Conservation (phyloP, 2,888 invertebrate genomes). For the Baccha elongata region DNA sequence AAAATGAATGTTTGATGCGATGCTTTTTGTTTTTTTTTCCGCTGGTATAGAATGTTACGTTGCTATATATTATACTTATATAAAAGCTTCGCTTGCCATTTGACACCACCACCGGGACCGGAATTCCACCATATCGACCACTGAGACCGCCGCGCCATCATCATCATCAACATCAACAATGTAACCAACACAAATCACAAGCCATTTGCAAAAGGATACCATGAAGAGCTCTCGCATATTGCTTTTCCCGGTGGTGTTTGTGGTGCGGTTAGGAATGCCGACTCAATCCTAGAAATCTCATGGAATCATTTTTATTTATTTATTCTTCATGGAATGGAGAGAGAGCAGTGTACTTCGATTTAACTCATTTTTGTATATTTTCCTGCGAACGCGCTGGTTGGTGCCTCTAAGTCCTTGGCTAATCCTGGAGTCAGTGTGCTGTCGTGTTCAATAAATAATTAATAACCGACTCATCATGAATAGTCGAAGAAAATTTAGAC, state of each 20-base stretch:
- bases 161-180: conserved; percentile 24
- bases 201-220: conserved; percentile 32
- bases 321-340: background rate
- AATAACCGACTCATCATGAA: conserved; percentile 49
- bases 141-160: too few species aligned
- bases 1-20: conserved; percentile 82
- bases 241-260: conserved; percentile 5
- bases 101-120: background rate
- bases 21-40: conserved; percentile 69
- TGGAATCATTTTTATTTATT: conserved; percentile 59
- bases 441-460: conserved; percentile 48
- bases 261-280: conserved; percentile 19
- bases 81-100: background rate
- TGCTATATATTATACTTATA: background rate
- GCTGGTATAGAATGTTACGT: background rate
- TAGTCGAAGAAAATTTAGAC: conserved; percentile 40
- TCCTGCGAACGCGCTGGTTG: background rate
- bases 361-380: conserved; percentile 2
- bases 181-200: conserved; percentile 50
- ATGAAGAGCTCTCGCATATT: background rate
- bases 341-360: background rate
- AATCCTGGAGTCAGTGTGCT: conserved; percentile 54
- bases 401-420: conserved; percentile 47
- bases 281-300: conserved; percentile 26
- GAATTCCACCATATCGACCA: background rate